These are phyloP conservation scores for Leptinotarsa peninsularis DNA, from an alignment of 2,888 invertebrate species.

Conservation along the genomic window DNA sequence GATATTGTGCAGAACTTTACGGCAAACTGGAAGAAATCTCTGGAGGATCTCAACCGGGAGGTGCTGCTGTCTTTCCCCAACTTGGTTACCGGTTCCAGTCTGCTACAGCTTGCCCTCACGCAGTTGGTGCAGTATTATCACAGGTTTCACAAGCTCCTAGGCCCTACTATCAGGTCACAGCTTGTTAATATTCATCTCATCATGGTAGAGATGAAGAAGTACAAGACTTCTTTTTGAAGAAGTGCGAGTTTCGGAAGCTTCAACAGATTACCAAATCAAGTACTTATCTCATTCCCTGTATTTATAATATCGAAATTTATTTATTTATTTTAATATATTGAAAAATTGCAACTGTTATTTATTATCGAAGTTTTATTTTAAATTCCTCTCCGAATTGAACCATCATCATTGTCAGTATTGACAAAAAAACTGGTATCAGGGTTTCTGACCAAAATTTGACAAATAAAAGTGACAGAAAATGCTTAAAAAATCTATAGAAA, in stretches of 20 bases:
- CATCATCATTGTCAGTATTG: no score
- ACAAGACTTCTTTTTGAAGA: conserved; percentile 77
- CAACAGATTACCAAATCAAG: conserved; percentile 25
- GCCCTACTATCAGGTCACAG: conserved; percentile 86
- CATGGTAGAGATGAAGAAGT: conserved; percentile 99
- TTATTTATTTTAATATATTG: conserved; percentile 42
- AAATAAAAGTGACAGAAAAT: no score
- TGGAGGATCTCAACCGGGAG: conserved; percentile 95
- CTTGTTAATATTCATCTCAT: conserved; percentile 98
- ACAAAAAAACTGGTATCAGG: no score
- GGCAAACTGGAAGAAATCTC: conserved; percentile 92
- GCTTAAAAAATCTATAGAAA: no score
- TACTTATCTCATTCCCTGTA: conserved; percentile 40
- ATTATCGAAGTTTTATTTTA: not conserved
- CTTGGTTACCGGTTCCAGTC: conserved; percentile 92
- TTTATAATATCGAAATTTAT: conserved; percentile 40
- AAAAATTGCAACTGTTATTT: conserved; percentile 5
- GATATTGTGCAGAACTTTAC: conserved; percentile 90
- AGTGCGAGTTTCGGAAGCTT: not conserved
- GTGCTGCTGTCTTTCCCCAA: conserved; percentile 96
- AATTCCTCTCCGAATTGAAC: not conserved
- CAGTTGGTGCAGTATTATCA: conserved; percentile 98
- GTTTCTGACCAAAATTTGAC: no score
- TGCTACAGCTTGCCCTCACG: conserved; percentile 93
- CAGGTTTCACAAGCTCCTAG: conserved; percentile 93